Evolutionary conservation across 2,797 vertebrate genomes (phyloP).

Genomic region (Chaetodon trifasciatus): DNA sequence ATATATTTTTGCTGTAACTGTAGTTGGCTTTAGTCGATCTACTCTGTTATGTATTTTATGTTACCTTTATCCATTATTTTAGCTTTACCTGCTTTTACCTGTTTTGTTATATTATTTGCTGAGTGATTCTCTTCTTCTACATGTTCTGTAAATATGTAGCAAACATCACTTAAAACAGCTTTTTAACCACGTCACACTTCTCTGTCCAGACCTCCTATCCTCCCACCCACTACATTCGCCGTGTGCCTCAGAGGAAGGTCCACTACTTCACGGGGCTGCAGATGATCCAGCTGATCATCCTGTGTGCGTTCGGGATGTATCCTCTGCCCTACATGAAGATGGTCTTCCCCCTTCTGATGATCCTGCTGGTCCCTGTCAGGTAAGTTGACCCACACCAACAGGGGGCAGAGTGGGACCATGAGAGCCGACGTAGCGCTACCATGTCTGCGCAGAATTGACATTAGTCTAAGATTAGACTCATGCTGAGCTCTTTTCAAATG

Average conservation of each 20-base stretch:
- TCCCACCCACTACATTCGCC: conserved; percentile 94
- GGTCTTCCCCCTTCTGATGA: conserved; percentile 97
- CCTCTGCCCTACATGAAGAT: conserved; percentile 97
- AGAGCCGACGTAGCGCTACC: not conserved
- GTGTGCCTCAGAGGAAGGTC: conserved; percentile 95
- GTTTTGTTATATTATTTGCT: no score
- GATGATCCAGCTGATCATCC: conserved; percentile 91
- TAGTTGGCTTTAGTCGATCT: not conserved
- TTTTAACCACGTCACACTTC: not conserved
- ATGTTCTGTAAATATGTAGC: not conserved
- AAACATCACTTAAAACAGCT: conserved; percentile 6
- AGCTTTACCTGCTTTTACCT: no score
- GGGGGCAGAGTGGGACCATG: conserved; percentile 36
- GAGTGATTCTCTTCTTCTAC: no score
- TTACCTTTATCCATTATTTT: no score
- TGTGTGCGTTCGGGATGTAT: conserved; percentile 95
- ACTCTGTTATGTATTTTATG: no score
- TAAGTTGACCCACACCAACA: conserved; percentile 69
- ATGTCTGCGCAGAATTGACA: not conserved
- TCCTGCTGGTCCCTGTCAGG: conserved; percentile 94
- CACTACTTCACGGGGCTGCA: conserved; percentile 95
- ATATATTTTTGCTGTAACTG: not conserved
- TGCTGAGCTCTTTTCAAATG: not conserved
- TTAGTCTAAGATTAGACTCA: not conserved
- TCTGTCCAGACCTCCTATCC: conserved; percentile 91